Conservation (phyloP, 2,113 vertebrate genomes). For the Choloepus hoffmanni region DNA sequence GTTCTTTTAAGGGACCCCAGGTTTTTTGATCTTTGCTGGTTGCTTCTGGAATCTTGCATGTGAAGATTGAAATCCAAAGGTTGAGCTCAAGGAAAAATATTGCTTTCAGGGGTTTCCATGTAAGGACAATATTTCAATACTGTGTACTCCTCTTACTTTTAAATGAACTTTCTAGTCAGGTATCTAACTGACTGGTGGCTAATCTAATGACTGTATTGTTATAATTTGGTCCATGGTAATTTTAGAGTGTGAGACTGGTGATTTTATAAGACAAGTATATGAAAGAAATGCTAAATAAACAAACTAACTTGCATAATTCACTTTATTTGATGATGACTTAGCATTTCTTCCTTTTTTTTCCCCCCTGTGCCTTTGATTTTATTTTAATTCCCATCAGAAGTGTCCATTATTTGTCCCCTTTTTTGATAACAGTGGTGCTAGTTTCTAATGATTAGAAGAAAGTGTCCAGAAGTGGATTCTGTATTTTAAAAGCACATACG, state of each 20-base stretch:
- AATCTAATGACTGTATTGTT: not conserved
- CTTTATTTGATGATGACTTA: not conserved
- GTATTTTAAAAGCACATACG: not conserved
- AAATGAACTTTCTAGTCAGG: not conserved
- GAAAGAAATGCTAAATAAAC: not conserved
- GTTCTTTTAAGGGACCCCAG: not conserved
- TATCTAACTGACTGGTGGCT: not conserved
- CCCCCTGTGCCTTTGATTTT: not conserved
- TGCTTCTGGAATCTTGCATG: slow-evolving; percentile 55
- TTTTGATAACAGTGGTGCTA: not conserved
- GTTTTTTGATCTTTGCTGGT: slow-evolving; percentile 72
- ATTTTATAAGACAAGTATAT: not conserved
- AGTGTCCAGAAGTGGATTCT: not conserved
- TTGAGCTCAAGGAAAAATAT: slow-evolving; percentile 58
- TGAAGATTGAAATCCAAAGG: slow-evolving; percentile 70
- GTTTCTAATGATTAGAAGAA: not conserved
- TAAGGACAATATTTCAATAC: slow-evolving; percentile 50
- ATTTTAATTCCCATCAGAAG: not conserved
- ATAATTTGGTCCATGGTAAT: not conserved
- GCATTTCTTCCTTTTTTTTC: not conserved
- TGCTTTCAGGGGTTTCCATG: slow-evolving; percentile 36
- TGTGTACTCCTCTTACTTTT: not conserved
- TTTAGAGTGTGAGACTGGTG: not conserved
- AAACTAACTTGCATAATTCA: not conserved
- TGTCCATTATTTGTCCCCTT: not conserved